These are phyloP conservation scores for Crocallis elinguaria DNA, from an alignment of 2,888 invertebrate genomes.

Conservation along the genomic window DNA sequence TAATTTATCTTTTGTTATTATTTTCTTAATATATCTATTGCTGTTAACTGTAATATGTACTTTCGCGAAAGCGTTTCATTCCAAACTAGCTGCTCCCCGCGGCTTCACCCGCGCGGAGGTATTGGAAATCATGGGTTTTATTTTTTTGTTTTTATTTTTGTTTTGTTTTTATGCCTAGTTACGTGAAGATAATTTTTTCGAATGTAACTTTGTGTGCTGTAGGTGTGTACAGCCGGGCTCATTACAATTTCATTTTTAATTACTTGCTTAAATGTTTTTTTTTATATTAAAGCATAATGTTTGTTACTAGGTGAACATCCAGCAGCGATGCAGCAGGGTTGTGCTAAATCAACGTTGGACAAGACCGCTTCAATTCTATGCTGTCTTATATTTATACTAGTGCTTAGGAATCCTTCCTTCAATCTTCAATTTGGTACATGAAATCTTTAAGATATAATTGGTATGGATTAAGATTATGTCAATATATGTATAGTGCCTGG, in stretches of 20 bases:
- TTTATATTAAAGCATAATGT: background rate
- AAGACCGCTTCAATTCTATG: constrained; percentile 60
- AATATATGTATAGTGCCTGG: background rate
- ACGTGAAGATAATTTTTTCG: too few species aligned
- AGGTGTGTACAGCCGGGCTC: too few species aligned
- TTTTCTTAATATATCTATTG: background rate
- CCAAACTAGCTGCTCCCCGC: too few species aligned
- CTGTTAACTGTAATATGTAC: background rate
- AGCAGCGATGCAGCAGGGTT: constrained; percentile 80
- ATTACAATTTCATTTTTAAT: too few species aligned
- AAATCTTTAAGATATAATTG: constrained; percentile 35
- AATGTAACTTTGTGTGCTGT: too few species aligned
- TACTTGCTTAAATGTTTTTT: too few species aligned
- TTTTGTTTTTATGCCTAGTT: too few species aligned
- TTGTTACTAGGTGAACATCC: constrained; percentile 73
- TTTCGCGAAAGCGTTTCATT: too few species aligned
- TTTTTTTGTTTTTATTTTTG: too few species aligned
- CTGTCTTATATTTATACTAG: constrained; percentile 54
- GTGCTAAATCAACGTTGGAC: constrained; percentile 70
- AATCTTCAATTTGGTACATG: constrained; percentile 64
- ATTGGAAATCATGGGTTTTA: too few species aligned
- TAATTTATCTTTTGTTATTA: background rate
- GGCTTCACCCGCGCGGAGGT: too few species aligned
- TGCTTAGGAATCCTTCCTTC: constrained; percentile 52
- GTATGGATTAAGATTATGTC: background rate